Conservation (phyloP, 1,140 invertebrate genomes). For the Belonocnema kinseyi region DNA sequence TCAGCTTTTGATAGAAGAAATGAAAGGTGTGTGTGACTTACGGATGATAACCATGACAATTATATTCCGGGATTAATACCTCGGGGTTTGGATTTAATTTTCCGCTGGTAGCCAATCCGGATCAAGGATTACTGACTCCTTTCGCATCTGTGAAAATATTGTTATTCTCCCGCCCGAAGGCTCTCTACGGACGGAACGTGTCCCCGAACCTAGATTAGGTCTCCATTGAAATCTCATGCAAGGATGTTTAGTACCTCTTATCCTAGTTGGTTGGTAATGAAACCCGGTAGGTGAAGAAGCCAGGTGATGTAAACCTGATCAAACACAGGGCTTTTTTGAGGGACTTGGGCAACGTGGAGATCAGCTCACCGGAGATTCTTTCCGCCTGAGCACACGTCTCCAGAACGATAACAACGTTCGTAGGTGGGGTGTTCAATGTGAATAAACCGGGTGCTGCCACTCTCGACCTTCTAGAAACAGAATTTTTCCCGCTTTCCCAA, state of each 20-base stretch:
- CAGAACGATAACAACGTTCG: constrained; percentile 36
- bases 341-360: neutral
- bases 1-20: neutral
- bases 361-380: constrained; percentile 34
- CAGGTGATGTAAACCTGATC: constrained; percentile 30
- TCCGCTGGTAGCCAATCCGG: neutral
- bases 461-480: constrained; percentile 59
- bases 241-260: neutral
- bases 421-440: constrained; percentile 41
- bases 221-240: neutral
- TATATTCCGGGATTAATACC: neutral
- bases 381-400: neutral
- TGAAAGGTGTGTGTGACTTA: constrained; percentile 23
- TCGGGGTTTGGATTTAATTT: neutral
- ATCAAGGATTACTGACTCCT: neutral
- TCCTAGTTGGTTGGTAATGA: neutral
- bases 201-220: neutral
- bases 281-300: constrained; percentile 24
- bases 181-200: neutral
- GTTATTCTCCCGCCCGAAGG: constrained; percentile 40
- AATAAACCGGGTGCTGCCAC: constrained; percentile 40
- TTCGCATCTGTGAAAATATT: constrained; percentile 52
- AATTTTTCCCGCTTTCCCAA: constrained; percentile 44
- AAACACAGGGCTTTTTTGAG: neutral
- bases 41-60: constrained; percentile 15